phyloP scores from a whole-genome alignment of 2,797 vertebrate genomes.

The Myotis daubentonii region DNA sequence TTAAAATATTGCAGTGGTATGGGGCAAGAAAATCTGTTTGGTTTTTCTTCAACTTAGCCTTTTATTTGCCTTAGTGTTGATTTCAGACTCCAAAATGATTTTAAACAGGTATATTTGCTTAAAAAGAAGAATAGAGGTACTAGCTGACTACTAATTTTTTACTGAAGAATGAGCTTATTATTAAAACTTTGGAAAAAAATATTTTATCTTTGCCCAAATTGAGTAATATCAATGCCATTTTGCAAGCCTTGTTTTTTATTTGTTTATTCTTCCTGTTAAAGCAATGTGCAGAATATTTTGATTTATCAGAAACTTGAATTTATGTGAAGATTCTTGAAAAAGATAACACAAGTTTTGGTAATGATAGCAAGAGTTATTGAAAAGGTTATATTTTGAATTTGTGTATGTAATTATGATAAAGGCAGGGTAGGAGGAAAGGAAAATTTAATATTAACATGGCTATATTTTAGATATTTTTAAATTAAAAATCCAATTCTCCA shows the following conservation, averaged over 20 bases:
- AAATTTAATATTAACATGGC: neutral
- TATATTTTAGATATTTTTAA: slow-evolving; percentile 1
- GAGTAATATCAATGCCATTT: slow-evolving; percentile 37
- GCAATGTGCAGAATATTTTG: slow-evolving; percentile 39
- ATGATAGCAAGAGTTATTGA: neutral
- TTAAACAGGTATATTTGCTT: slow-evolving; percentile 59
- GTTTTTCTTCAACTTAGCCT: slow-evolving; percentile 56
- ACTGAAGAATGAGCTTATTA: slow-evolving; percentile 28
- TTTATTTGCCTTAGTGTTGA: slow-evolving; percentile 58
- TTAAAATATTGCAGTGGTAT: slow-evolving; percentile 68
- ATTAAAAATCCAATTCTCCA: neutral
- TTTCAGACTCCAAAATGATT: slow-evolving; percentile 55
- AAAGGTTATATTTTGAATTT: slow-evolving; percentile 27
- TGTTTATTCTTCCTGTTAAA: slow-evolving; percentile 26
- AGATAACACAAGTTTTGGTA: neutral
- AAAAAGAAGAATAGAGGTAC: slow-evolving; percentile 38
- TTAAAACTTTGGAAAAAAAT: slow-evolving; percentile 23
- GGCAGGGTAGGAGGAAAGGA: neutral
- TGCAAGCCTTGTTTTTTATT: neutral
- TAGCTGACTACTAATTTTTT: slow-evolving; percentile 47
- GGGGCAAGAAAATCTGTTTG: slow-evolving; percentile 6
- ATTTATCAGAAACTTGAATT: slow-evolving; percentile 49
- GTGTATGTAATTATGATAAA: neutral
- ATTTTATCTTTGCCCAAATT: slow-evolving; percentile 15
- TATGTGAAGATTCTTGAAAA: slow-evolving; percentile 29